These are phyloP conservation scores for Cosmia trapezina DNA, from an alignment of 2,888 invertebrate species.

Conservation along the genomic window DNA sequence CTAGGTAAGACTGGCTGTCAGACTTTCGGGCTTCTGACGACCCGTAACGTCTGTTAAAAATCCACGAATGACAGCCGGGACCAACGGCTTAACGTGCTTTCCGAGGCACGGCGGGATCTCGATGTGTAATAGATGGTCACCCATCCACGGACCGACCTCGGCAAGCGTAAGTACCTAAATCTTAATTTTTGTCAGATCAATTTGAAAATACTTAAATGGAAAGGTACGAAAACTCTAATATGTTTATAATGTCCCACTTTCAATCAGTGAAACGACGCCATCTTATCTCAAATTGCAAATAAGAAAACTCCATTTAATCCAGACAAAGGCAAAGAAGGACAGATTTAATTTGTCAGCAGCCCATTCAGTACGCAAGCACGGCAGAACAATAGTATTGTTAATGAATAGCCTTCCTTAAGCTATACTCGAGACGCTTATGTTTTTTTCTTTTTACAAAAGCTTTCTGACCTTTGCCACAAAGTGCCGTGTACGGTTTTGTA, in stretches of 20 bases:
- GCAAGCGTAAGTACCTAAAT: no score
- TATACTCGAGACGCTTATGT: slow-evolving; percentile 50
- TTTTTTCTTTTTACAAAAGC: slow-evolving; percentile 37
- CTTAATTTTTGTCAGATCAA: not conserved
- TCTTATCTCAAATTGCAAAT: slow-evolving; percentile 60
- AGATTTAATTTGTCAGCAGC: slow-evolving; percentile 70
- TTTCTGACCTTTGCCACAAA: slow-evolving; percentile 51
- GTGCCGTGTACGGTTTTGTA: slow-evolving; percentile 34
- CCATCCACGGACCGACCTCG: no score
- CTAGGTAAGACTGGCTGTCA: no score
- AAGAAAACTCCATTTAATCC: slow-evolving; percentile 66
- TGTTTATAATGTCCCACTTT: slow-evolving; percentile 45
- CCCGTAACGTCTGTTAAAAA: no score
- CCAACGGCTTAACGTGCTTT: no score
- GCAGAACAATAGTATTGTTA: slow-evolving; percentile 65
- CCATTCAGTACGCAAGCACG: slow-evolving; percentile 55
- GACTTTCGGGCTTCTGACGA: no score
- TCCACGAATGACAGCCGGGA: no score
- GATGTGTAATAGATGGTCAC: no score
- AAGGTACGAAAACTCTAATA: slow-evolving; percentile 3
- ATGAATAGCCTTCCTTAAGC: slow-evolving; percentile 61
- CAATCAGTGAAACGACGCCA: slow-evolving; percentile 46
- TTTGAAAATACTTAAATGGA: not conserved
- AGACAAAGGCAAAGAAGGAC: slow-evolving; percentile 64
- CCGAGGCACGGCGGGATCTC: no score